phyloP scores from a whole-genome alignment of 2,797 vertebrate species.

The Crocidura indochinensis region DNA sequence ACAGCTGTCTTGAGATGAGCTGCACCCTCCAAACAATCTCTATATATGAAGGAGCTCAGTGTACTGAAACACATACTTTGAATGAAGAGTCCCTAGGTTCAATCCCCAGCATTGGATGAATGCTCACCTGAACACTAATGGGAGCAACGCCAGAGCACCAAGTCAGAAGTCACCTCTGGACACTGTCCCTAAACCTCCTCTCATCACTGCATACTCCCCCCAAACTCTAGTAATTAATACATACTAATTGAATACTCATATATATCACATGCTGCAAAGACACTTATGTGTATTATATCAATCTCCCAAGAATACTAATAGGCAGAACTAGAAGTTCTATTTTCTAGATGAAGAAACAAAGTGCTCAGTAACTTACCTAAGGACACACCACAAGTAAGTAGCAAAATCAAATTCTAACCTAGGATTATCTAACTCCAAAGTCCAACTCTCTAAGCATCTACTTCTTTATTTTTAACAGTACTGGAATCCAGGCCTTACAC shows the following conservation, averaged over 20 bases:
- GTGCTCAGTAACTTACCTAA: constrained; percentile 10
- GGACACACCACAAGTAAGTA: constrained; percentile 44
- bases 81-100: too few relatives aligned
- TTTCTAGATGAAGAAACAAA: constrained; percentile 34
- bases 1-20: too few relatives aligned
- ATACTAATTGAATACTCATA: neutral
- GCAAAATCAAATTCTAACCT: constrained; percentile 58
- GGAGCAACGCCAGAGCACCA: too few relatives aligned
- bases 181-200: too few relatives aligned
- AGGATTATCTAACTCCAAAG: constrained; percentile 31
- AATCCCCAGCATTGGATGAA: too few relatives aligned
- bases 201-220: too few relatives aligned
- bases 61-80: too few relatives aligned
- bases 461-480: neutral
- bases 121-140: too few relatives aligned
- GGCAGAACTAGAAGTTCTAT: too few relatives aligned
- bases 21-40: neutral
- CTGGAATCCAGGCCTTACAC: too few relatives aligned
- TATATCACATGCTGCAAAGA: constrained; percentile 20
- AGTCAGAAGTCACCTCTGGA: too few relatives aligned
- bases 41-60: neutral
- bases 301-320: neutral
- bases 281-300: constrained; percentile 7
- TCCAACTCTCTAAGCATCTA: neutral
- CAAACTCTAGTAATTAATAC: neutral